Evolutionary conservation across 2,888 invertebrate genomes (phyloP).

Genomic region (Drosophila macrospina): DNA sequence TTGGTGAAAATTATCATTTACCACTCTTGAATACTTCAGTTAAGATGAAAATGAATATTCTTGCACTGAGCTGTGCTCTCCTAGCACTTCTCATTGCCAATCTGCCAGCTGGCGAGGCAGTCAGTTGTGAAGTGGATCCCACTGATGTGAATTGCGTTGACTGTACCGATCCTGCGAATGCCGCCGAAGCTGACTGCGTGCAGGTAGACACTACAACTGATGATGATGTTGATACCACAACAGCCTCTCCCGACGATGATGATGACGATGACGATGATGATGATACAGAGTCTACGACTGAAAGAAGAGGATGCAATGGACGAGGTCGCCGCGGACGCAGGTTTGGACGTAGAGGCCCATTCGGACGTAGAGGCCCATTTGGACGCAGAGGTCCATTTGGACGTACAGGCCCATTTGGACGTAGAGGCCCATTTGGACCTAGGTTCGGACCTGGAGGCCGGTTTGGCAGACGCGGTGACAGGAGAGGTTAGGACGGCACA

Average conservation of each 20-base stretch:
- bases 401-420: neutral
- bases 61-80: constrained; percentile 3
- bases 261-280: neutral
- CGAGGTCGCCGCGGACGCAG: neutral
- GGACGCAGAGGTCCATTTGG: too few species aligned
- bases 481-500: neutral
- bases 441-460: neutral
- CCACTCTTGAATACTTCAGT: neutral
- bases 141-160: neutral
- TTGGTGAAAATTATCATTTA: neutral
- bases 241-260: neutral
- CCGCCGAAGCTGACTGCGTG: neutral
- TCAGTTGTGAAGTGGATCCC: constrained; percentile 1
- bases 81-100: constrained; percentile 13
- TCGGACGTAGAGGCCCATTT: neutral
- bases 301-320: neutral
- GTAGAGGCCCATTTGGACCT: neutral
- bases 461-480: neutral
- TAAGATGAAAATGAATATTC: constrained; percentile 9
- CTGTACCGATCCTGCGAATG: neutral
- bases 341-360: neutral
- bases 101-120: constrained; percentile 1
- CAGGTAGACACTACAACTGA: neutral
- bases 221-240: constrained; percentile 2
- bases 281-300: neutral